These are phyloP conservation scores for Molossus molossus DNA, from an alignment of 2,797 vertebrate species.

Conservation along the genomic window DNA sequence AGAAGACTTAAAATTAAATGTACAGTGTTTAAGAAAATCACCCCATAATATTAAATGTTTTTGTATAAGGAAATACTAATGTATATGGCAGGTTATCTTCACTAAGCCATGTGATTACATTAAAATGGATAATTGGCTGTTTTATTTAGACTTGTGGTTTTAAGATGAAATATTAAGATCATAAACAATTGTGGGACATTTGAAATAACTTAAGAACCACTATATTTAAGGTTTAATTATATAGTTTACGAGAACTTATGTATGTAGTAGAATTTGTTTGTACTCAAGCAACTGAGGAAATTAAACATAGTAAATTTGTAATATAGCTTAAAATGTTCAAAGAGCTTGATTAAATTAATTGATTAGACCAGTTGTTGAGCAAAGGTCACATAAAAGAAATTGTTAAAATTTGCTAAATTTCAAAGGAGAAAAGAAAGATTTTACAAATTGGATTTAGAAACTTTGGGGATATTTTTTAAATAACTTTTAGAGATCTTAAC, in stretches of 20 bases:
- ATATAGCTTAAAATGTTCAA: constrained; percentile 29
- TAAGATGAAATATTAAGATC: constrained; percentile 51
- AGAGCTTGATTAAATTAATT: not conserved
- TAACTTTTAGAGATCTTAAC: not conserved
- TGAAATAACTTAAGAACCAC: not conserved
- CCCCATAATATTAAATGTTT: not conserved
- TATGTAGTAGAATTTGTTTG: not conserved
- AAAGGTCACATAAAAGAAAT: constrained; percentile 11
- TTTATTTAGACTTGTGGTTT: not conserved
- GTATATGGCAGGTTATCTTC: not conserved
- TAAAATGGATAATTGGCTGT: not conserved
- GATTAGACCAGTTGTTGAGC: not conserved
- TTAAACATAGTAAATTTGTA: not conserved
- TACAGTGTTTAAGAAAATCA: not conserved
- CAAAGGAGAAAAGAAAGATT: not conserved
- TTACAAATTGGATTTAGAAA: constrained; percentile 24
- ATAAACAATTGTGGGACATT: not conserved
- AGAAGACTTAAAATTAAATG: constrained; percentile 25
- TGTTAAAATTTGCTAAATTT: constrained; percentile 44
- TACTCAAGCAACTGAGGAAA: not conserved
- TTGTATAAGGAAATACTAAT: constrained; percentile 7
- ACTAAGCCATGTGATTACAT: not conserved
- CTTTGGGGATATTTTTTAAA: not conserved
- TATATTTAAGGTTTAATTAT: constrained; percentile 6
- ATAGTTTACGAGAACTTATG: not conserved